phyloP scores from a whole-genome alignment of 2,888 invertebrate species.

The Hypercompe scribonia region DNA sequence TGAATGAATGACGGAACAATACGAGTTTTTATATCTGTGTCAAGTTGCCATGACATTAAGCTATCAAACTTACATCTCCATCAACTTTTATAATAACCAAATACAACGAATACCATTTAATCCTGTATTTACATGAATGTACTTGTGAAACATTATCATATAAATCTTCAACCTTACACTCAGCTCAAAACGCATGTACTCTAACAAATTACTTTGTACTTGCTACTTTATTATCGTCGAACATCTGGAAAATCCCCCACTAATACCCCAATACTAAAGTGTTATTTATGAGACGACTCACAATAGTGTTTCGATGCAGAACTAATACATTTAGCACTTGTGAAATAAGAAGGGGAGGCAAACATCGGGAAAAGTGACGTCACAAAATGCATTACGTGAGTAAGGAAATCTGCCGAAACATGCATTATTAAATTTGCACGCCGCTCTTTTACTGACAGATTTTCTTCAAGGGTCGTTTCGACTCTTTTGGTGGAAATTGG shows the following conservation, averaged over 20 bases:
- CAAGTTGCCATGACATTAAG: not conserved
- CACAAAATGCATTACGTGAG: slow-evolving; percentile 52
- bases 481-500: slow-evolving; percentile 44
- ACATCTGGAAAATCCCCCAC: slow-evolving; percentile 50
- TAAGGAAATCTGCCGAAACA: slow-evolving; percentile 51
- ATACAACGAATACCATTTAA: too few relatives aligned
- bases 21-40: not conserved
- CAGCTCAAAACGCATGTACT: slow-evolving; percentile 43
- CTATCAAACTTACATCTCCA: not conserved
- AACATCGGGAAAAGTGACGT: slow-evolving; percentile 46
- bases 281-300: slow-evolving; percentile 65
- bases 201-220: slow-evolving; percentile 48
- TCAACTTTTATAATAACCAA: not conserved
- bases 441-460: slow-evolving; percentile 36
- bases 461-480: slow-evolving; percentile 40
- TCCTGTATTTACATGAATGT: not conserved
- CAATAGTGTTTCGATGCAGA: slow-evolving; percentile 62
- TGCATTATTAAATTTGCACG: slow-evolving; percentile 56
- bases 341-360: slow-evolving; percentile 55
- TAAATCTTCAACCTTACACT: slow-evolving; percentile 18
- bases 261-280: slow-evolving; percentile 49
- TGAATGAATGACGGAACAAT: not conserved
- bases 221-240: slow-evolving; percentile 38
- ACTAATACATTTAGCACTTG: slow-evolving; percentile 76
- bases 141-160: slow-evolving; percentile 9